Percentiles rank a stretch among this genome's conserved stretches.
Conservation (phyloP, 2,113 vertebrate genomes). For the Pelecanus crispus region DNA sequence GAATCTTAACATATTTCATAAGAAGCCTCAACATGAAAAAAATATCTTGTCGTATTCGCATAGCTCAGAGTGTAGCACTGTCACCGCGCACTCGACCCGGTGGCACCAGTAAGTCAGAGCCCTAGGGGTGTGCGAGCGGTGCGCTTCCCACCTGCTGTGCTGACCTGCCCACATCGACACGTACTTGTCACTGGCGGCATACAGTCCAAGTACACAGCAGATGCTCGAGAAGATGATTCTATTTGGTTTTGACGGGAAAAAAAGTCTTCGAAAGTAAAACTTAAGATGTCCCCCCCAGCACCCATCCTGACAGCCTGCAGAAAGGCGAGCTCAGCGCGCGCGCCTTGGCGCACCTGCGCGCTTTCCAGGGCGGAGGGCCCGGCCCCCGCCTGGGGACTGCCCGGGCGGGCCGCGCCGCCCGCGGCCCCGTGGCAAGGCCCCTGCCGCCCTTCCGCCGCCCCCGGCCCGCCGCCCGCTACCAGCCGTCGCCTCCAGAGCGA, state of each 20-base stretch:
- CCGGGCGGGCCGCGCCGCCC: accelerated
- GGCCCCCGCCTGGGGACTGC: accelerated
- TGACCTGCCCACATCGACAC: not conserved
- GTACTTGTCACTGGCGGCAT: accelerated
- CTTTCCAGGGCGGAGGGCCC: not conserved
- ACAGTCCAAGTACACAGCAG: not conserved
- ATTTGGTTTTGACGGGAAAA: not conserved
- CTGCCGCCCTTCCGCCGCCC: too few relatives aligned
- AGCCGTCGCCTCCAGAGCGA: not conserved
- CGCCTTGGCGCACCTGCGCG: accelerated
- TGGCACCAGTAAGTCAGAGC: not conserved
- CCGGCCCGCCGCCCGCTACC: not conserved
- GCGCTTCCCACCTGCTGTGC: not conserved
- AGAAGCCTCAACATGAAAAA: not conserved
- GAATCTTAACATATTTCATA: not conserved
- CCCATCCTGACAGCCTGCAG: too few relatives aligned
- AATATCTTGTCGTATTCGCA: not conserved
- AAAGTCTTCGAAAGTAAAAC: not conserved
- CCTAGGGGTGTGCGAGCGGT: too few relatives aligned
- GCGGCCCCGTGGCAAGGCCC: accelerated
- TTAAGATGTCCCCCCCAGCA: not conserved
- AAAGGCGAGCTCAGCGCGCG: accelerated
- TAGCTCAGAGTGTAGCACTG: not conserved
- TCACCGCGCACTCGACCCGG: not conserved
- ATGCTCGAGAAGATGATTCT: not conserved